Evolutionary conservation across 2,113 vertebrate genomes (phyloP).

Genomic region (Diadophis punctatus): DNA sequence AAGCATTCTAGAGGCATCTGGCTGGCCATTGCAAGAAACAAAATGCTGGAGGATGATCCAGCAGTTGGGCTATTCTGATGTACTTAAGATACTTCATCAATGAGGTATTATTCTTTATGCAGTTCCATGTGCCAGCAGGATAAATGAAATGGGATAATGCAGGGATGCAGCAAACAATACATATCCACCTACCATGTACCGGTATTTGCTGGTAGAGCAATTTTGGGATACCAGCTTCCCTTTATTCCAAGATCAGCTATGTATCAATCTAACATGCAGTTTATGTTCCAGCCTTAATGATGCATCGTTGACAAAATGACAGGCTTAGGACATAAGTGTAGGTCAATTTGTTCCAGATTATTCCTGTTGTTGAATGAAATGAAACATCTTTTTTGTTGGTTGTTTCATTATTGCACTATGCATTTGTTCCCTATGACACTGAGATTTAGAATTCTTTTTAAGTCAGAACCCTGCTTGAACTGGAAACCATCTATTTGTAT

Average conservation of each 20-base stretch:
- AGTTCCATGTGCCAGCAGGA: not conserved
- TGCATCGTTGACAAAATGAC: not conserved
- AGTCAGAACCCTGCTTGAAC: not conserved
- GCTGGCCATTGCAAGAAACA: not conserved
- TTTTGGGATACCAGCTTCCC: not conserved
- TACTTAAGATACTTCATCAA: not conserved
- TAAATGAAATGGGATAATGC: not conserved
- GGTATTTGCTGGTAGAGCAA: not conserved
- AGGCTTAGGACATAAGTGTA: not conserved
- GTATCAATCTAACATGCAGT: not conserved
- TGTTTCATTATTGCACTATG: not conserved
- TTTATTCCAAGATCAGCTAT: not conserved
- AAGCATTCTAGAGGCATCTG: not conserved
- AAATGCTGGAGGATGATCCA: not conserved
- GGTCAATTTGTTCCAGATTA: slow-evolving; percentile 2
- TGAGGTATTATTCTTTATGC: not conserved
- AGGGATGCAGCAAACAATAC: not conserved
- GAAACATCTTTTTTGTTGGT: not conserved
- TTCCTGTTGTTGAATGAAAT: not conserved
- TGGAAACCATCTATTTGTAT: not conserved
- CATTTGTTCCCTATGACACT: not conserved
- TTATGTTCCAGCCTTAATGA: not conserved
- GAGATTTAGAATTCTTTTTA: not conserved
- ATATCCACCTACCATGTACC: not conserved
- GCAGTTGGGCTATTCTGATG: not conserved